Conservation (phyloP, 2,113 vertebrate genomes). For the Ovis aries region ARS-UI_Ramb_v3.0 NC_056064.1:21264501-21265000, state of each 20-base stretch:
- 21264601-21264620: neutral
- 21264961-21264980: neutral
- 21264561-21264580: neutral
- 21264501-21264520: neutral
- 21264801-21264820: neutral
- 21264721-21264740: neutral
- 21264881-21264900: neutral
- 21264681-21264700: neutral
- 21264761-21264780: neutral
- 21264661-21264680: neutral
- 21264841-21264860: neutral
- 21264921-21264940: neutral
- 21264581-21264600: neutral
- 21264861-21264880: neutral
- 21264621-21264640: neutral
- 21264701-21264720: neutral
- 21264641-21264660: neutral
- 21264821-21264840: neutral
- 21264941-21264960: rapidly evolving
- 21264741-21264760: neutral
- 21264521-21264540: neutral
- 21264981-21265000: neutral
- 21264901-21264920: neutral
- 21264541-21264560: neutral
- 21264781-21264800: neutral